Evolutionary conservation across 2,888 invertebrate species (phyloP), one percentile per base, ranked within the genome.

Genomic region (Cryptocephalus moraei): DNA sequence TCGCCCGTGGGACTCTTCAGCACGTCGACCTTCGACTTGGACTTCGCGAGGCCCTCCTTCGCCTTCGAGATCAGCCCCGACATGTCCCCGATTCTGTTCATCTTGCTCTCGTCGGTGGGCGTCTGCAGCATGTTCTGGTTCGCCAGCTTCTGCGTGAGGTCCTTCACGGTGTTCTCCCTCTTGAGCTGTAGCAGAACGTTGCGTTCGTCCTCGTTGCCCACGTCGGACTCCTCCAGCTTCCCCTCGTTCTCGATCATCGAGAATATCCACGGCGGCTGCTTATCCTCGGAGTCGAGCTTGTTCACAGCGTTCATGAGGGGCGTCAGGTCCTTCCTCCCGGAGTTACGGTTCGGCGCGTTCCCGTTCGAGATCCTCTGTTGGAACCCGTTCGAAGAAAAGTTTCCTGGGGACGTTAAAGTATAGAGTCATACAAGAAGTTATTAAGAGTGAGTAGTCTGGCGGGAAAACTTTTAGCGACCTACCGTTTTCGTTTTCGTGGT

Each of bases 61-160:
- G 93, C 93, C 74, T 92, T 91, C 45, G 86, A 89, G 56, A 94
- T 91, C 57, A 94, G 78, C 41, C 93, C 93, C 49, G 86, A 84
- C 84, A 91, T 86, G 62, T 91, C 88, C 39, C 86, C 85, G 50
- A 88, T 84, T 67, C 85, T 73, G 55, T 78, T 73, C 32, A 66
- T 48, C 50, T 77, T 74, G 56, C 78, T 80, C 32, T 81, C 81
- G 52, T 83, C 83, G 1, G 68, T 62, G 11, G 69, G 67, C 55
- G 70, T 75, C 47, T 76, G 74, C 49, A 80, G 67, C 46, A 77
- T 72, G 63, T 76, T 79, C 60, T 88, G 81, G 62, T 81, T 86
- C 36, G 86, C 82, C 55, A 91, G 70, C 69, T 88, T 87, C 67
- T 91, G 89, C 38, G 90, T 90, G 52, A 91, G 73, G 72, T 91